phyloP scores from a whole-genome alignment of 2,113 vertebrate species.

The Oncorhynchus tshawytscha region DNA sequence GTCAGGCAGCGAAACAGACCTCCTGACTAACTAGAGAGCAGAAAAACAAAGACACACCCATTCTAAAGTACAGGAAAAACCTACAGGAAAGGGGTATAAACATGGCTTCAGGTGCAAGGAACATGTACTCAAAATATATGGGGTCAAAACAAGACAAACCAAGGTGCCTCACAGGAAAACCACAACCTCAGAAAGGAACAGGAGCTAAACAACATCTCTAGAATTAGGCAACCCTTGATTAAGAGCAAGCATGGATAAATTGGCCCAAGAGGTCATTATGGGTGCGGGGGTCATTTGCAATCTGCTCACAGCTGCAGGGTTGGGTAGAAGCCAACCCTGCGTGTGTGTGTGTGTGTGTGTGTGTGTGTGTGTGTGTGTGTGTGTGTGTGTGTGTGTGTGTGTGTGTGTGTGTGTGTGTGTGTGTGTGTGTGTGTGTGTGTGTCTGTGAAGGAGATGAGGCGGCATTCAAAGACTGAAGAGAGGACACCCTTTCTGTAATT shows the following conservation, averaged over 20 bases:
- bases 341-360: no score
- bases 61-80: no score
- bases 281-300: not conserved
- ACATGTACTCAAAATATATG: no score
- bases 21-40: not conserved
- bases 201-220: conserved; percentile 26
- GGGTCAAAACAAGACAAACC: not conserved
- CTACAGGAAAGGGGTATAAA: no score
- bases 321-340: conserved; percentile 1
- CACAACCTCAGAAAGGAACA: conserved; percentile 11
- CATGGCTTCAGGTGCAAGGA: no score
- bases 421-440: no score
- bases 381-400: no score
- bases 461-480: not conserved
- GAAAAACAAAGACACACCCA: not conserved
- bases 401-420: no score
- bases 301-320: conserved; percentile 25
- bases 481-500: not conserved
- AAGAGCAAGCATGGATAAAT: conserved; percentile 12
- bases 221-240: conserved; percentile 38
- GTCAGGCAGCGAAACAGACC: not conserved
- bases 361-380: no score
- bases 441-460: no score
- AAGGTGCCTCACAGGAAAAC: conserved; percentile 1
- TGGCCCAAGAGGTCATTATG: conserved; percentile 38